Base-by-base conservation (phyloP, 2,888 invertebrate genomes). In the Troides oblongomaculatus region DNA sequence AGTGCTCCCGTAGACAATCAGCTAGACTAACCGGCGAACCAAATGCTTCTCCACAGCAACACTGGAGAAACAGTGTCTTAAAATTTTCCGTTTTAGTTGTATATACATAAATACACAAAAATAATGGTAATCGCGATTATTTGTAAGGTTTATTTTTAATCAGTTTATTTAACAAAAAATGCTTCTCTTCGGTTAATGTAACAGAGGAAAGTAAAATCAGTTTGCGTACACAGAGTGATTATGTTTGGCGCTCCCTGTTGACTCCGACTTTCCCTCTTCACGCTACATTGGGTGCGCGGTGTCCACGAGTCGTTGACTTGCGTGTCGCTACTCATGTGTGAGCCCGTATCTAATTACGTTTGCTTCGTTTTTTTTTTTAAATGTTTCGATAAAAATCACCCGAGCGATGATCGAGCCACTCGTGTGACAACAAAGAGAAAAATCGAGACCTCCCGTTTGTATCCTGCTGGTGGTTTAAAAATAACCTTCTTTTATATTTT, bases 241-340 rank as follows among this genome's bases (percentile, higher is more conserved):
- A 56, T 56, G 64, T 69, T 69, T 64, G n/a, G 56, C 43, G 21
- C 23, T 65, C 50, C 50, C 46, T 43, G 43, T 25, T 62, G 62
- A 62, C 73, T 75, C 70, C 72, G 77, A 88, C 88, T 90, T 89
- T 90, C 90, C 84, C 88, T 78, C 78, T 82, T 85, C 85, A 86
- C 76, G 89, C 78, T 77, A 81, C 82, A 82, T 74, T 77, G 84
- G 76, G 69, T 79, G 74, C 74, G 77, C 73, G 71, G 73, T 76
- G 79, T 78, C 82, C 81, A 80, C 79, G 77, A 81, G 84, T 81
- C 84, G 81, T 82, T 80, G 83, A 81, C 84, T 81, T 77, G 74
- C 75, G 77, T 81, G 68, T 14, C 39, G 50, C 43, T 23, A 57
- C 65, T 66, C 62, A 59, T 62, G 60, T 60, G 70, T 68, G 12